Evolutionary conservation across 2,888 invertebrate genomes (phyloP).

Genomic region (Rosalia funebris): DNA sequence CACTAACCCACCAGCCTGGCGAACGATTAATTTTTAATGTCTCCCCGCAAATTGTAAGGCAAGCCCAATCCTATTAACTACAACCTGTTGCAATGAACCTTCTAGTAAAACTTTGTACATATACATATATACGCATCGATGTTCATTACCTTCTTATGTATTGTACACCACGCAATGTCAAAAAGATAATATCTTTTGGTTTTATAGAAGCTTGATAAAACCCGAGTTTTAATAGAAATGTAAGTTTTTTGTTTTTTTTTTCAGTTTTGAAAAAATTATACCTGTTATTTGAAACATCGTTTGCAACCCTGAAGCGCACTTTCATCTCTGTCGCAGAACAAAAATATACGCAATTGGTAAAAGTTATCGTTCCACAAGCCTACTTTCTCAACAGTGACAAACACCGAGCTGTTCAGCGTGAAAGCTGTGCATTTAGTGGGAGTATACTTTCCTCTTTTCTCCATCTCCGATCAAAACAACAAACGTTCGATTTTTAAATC

Average conservation of each 20-base stretch:
- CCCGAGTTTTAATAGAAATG: no score
- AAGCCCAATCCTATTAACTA: no score
- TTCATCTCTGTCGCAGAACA: conserved; percentile 49
- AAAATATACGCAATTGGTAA: conserved; percentile 53
- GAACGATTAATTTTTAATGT: neutral
- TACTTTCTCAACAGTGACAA: conserved; percentile 61
- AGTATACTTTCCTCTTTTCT: conserved; percentile 57
- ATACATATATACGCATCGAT: no score
- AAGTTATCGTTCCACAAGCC: conserved; percentile 62
- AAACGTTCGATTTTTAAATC: conserved; percentile 36
- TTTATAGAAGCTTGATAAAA: no score
- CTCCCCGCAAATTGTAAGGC: no score
- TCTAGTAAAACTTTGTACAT: no score
- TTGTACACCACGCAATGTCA: no score
- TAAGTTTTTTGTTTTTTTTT: no score
- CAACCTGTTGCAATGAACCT: neutral
- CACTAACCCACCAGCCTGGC: neutral
- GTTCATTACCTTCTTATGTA: no score
- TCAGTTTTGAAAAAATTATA: no score
- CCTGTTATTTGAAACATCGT: no score
- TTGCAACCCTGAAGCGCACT: conserved; percentile 43
- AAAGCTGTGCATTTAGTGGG: conserved; percentile 55
- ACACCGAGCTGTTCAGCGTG: conserved; percentile 48
- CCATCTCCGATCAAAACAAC: conserved; percentile 34
- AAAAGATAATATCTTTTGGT: no score